phyloP scores from a whole-genome alignment of 53 echinoderm and acorn worm species.

The Patiria pectinifera region DNA sequence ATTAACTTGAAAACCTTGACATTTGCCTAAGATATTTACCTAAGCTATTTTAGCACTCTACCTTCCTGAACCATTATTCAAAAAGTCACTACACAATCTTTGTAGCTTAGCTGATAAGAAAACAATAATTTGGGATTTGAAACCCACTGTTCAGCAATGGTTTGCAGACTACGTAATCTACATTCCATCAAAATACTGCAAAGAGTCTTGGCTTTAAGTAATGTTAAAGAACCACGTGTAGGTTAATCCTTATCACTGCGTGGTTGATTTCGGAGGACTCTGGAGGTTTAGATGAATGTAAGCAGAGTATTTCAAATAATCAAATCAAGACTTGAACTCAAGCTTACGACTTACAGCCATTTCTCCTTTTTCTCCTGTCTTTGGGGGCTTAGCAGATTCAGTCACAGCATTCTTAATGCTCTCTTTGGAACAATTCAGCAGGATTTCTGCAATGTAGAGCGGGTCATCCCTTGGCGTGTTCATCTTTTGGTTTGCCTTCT shows the following conservation, averaged over 20 bases:
- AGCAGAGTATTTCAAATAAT: background rate
- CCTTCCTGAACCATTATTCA: background rate
- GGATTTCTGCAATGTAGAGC: slow-evolving; percentile 94
- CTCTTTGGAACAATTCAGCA: slow-evolving; percentile 89
- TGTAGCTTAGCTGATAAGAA: background rate
- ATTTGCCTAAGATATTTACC: no score
- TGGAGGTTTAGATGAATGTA: background rate
- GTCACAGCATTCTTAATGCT: slow-evolving; percentile 95
- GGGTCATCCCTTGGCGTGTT: slow-evolving; percentile 77
- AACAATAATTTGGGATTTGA: background rate
- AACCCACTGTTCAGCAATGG: background rate
- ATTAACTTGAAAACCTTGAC: background rate
- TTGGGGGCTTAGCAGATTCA: slow-evolving; percentile 88
- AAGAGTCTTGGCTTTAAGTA: no score
- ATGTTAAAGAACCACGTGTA: no score
- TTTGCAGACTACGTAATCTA: no score
- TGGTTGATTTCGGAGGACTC: background rate
- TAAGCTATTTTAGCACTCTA: no score
- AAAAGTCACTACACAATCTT: background rate
- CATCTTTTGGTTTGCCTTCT: slow-evolving; percentile 98
- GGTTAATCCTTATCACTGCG: no score
- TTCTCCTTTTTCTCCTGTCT: slow-evolving; percentile 86
- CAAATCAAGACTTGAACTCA: background rate
- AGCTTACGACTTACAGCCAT: slow-evolving; percentile 79
- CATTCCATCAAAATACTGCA: no score